phyloP scores from a whole-genome alignment of 2,113 vertebrate genomes.

The Eulemur macaco region DNA sequence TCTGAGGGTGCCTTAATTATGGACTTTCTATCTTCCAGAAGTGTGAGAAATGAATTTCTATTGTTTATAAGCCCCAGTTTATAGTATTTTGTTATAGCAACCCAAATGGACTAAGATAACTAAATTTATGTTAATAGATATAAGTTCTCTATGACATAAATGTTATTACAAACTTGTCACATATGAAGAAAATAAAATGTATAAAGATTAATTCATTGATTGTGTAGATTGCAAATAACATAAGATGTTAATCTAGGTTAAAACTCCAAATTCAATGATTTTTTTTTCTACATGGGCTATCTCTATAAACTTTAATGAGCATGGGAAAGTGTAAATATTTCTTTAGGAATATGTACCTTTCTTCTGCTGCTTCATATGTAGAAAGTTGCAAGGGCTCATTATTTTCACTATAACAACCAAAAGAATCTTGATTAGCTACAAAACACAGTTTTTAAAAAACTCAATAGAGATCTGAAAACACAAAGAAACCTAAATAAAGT shows the following conservation, averaged over 20 bases:
- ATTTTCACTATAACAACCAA: not conserved
- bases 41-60: not conserved
- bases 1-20: not conserved
- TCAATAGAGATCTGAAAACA: not conserved
- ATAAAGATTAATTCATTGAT: not conserved
- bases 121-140: not conserved
- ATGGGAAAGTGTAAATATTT: not conserved
- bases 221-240: not conserved
- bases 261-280: not conserved
- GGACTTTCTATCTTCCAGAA: not conserved
- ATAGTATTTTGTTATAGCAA: not conserved
- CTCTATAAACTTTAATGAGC: not conserved
- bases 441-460: not conserved
- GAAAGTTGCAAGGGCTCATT: not conserved
- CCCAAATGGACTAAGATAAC: not conserved
- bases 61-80: not conserved
- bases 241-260: not conserved
- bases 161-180: not conserved
- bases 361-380: not conserved
- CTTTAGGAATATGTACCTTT: not conserved
- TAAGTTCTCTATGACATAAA: not conserved
- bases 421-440: not conserved
- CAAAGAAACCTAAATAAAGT: not conserved
- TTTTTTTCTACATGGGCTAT: not conserved
- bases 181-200: not conserved